These are phyloP conservation scores for Drosophila virilis DNA, from an alignment of 1,140 invertebrate genomes.

Conservation along the genomic window DNA sequence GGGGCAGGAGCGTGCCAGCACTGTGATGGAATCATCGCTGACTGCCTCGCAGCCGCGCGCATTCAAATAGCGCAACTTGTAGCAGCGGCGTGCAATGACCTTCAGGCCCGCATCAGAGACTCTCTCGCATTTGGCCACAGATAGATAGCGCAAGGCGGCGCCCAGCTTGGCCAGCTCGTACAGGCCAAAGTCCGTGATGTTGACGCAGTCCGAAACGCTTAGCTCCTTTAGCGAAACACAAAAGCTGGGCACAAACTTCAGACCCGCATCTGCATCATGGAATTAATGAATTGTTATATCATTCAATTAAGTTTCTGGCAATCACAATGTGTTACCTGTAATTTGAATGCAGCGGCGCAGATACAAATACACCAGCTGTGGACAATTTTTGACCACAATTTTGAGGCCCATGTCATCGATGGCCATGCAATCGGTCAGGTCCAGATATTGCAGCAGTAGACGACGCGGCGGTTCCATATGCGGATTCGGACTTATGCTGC, in stretches of 20 bases:
- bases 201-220: conserved; percentile 94
- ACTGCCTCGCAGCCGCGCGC: conserved; percentile 95
- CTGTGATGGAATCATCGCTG: conserved; percentile 94
- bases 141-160: conserved; percentile 92
- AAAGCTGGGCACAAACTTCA: conserved; percentile 93
- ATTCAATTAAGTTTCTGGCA: not conserved
- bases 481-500: conserved; percentile 88
- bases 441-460: conserved; percentile 89
- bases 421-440: conserved; percentile 93
- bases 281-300: not conserved
- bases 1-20: conserved; percentile 92
- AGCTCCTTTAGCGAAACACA: conserved; percentile 93
- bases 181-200: conserved; percentile 95
- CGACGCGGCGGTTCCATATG: conserved; percentile 87
- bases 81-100: conserved; percentile 94
- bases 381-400: conserved; percentile 93
- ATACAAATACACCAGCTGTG: conserved; percentile 94
- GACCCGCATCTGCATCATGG: conserved; percentile 87
- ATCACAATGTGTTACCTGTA: conserved; percentile 86
- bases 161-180: conserved; percentile 95
- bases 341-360: conserved; percentile 93
- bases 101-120: conserved; percentile 93
- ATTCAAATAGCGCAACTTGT: conserved; percentile 95
- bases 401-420: conserved; percentile 93
- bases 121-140: conserved; percentile 95